Evolutionary conservation across 2,797 vertebrate species (phyloP).

Genomic region (Prionace glauca): DNA sequence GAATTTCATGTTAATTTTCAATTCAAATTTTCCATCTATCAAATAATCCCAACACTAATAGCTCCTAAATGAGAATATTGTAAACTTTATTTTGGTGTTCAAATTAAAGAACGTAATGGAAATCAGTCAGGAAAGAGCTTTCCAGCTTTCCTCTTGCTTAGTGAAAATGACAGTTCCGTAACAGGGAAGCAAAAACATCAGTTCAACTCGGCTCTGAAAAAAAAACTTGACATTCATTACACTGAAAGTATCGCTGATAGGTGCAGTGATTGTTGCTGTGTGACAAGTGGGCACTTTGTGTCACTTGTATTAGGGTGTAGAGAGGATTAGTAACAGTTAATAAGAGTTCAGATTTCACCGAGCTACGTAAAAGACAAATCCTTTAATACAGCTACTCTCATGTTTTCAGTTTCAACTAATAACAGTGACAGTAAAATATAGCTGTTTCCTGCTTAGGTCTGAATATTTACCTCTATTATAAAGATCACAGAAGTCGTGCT

Average conservation of each 20-base stretch:
- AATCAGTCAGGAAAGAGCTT: background rate
- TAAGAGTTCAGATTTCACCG: background rate
- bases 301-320: background rate
- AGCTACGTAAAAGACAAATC: background rate
- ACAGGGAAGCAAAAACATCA: background rate
- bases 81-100: background rate
- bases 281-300: background rate
- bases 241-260: background rate
- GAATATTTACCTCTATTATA: background rate
- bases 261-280: background rate
- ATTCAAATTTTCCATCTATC: background rate
- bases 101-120: background rate
- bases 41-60: background rate
- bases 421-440: background rate
- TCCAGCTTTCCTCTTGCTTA: background rate
- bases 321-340: background rate
- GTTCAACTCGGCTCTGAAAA: background rate
- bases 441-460: background rate
- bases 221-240: background rate
- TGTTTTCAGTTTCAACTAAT: background rate
- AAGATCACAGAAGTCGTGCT: background rate
- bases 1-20: background rate
- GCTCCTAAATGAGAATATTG: background rate
- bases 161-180: background rate
- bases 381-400: background rate